Percentiles rank a stretch among this genome's conserved stretches.
These are phyloP conservation scores for Acestrorhynchus altus DNA, from an alignment of 2,797 vertebrate species.

Conservation along the genomic window DNA sequence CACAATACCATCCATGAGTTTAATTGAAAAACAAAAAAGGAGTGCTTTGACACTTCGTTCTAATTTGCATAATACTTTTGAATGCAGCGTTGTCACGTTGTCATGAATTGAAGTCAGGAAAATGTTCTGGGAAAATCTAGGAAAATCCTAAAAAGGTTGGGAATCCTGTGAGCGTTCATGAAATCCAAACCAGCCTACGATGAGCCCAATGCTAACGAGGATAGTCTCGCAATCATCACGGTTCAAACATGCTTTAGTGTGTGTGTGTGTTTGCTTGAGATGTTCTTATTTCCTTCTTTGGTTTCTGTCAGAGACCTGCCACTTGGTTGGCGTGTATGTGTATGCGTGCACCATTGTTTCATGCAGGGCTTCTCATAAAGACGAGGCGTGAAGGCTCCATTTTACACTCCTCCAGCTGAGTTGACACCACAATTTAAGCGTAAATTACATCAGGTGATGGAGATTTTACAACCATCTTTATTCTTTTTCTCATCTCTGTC, in stretches of 20 bases:
- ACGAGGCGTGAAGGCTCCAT: constrained; percentile 17
- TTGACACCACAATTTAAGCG: not conserved
- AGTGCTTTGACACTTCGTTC: no score
- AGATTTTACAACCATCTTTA: not conserved
- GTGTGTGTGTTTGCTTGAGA: not conserved
- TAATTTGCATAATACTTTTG: no score
- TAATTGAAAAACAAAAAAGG: no score
- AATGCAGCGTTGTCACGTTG: no score
- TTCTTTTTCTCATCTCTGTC: not conserved
- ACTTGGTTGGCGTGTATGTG: not conserved
- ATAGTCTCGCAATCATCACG: no score
- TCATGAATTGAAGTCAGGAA: no score
- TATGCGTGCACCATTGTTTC: not conserved
- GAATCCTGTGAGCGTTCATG: no score
- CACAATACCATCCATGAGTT: no score
- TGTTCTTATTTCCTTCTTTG: not conserved
- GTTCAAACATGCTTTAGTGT: not conserved
- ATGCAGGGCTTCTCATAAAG: not conserved
- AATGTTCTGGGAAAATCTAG: no score
- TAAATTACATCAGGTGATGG: not conserved
- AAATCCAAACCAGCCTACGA: no score
- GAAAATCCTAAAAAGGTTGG: no score
- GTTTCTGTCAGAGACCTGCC: not conserved
- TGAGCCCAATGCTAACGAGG: no score
- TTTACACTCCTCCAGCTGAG: constrained; percentile 23